A percentile compares a stretch with the other conserved stretches of the same genome.
Conservation (phyloP, 2,888 invertebrate genomes). For the Drosophila demipolita region DNA sequence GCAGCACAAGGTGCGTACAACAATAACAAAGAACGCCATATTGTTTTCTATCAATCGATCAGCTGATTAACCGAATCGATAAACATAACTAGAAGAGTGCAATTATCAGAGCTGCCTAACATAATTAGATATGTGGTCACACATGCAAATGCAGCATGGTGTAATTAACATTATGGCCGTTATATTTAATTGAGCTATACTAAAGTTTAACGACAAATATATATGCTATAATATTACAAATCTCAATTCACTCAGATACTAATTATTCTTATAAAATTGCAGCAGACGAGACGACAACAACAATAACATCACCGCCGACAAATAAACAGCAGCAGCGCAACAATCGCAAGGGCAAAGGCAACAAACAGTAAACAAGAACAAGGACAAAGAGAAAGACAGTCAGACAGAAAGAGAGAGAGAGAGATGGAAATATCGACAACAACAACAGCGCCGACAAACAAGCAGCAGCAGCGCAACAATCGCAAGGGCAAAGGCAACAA, state of each 20-base stretch:
- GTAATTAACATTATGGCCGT: not conserved
- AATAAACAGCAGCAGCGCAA: constrained; percentile 44
- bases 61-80: not conserved
- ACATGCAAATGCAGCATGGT: not conserved
- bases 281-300: constrained; percentile 13
- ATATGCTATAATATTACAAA: not conserved
- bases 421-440: constrained; percentile 2
- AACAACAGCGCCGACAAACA: constrained; percentile 42
- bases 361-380: constrained; percentile 28
- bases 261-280: constrained; percentile 5
- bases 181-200: not conserved
- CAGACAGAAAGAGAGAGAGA: no score
- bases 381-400: not conserved
- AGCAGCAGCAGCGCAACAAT: constrained; percentile 45
- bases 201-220: not conserved
- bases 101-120: not conserved
- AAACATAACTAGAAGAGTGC: not conserved
- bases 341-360: constrained; percentile 54
- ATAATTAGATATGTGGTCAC: not conserved
- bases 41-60: not conserved
- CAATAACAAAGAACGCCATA: not conserved
- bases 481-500: constrained; percentile 51
- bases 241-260: not conserved
- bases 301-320: constrained; percentile 43
- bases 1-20: constrained; percentile 6